Conservation (phyloP, 2,888 invertebrate genomes). For the Argyresthia albistria region DNA sequence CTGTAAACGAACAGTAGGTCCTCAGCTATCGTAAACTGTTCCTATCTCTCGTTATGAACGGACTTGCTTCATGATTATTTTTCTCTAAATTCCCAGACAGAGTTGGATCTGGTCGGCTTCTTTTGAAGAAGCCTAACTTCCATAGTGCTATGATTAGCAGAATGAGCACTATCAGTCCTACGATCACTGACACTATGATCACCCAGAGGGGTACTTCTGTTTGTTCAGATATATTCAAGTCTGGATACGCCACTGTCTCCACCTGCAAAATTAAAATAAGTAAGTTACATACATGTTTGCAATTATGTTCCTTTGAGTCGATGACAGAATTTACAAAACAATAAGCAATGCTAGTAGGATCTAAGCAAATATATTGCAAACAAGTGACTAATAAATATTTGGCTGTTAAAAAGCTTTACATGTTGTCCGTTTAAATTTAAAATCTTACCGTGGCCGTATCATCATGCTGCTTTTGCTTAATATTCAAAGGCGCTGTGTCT, state of each 20-base stretch:
- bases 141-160: constrained; percentile 85
- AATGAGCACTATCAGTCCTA: constrained; percentile 87
- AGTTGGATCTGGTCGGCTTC: constrained; percentile 87
- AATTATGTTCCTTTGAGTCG: too few relatives aligned
- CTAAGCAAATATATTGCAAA: too few relatives aligned
- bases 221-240: constrained; percentile 81
- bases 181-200: constrained; percentile 86
- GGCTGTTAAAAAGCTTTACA: too few relatives aligned
- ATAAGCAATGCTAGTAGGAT: too few relatives aligned
- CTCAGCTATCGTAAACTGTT: constrained; percentile 59
- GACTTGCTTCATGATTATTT: constrained; percentile 78
- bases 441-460: constrained; percentile 74
- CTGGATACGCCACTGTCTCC: constrained; percentile 88
- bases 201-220: constrained; percentile 89
- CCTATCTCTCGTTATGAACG: constrained; percentile 66
- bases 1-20: constrained; percentile 18
- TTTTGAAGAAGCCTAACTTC: constrained; percentile 93
- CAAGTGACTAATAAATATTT: too few relatives aligned
- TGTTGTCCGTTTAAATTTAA: neutral
- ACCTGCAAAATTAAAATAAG: constrained; percentile 70
- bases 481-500: constrained; percentile 76
- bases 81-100: constrained; percentile 85
- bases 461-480: constrained; percentile 77
- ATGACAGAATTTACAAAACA: too few relatives aligned
- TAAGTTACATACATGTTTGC: too few relatives aligned